These are phyloP conservation scores for Cyrtorhinus lividipennis DNA, from an alignment of 1,140 invertebrate species.

Conservation along the genomic window DNA sequence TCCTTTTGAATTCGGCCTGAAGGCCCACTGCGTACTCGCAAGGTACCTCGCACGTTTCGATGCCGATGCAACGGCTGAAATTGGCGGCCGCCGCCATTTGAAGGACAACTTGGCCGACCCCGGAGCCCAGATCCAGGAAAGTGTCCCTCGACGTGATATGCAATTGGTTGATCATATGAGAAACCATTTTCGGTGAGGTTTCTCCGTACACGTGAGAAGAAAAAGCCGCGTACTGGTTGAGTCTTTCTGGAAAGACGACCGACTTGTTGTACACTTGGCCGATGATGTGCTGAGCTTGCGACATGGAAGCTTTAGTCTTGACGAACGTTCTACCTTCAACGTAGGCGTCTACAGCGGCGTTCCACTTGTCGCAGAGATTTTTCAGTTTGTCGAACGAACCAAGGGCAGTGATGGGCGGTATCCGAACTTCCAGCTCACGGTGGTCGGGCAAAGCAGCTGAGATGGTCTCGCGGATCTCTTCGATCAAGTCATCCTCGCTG, in stretches of 20 bases:
- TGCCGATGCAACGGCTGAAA: slow-evolving; percentile 83
- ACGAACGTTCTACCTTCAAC: neutral
- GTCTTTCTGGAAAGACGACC: slow-evolving; percentile 86
- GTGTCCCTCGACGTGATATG: slow-evolving; percentile 81
- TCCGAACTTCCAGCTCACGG: neutral
- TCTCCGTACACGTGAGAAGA: slow-evolving; percentile 97
- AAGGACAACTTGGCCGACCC: slow-evolving; percentile 93
- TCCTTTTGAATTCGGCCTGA: slow-evolving; percentile 75
- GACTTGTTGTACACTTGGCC: slow-evolving; percentile 95
- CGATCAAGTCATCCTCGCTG: neutral
- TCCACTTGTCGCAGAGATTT: slow-evolving; percentile 84
- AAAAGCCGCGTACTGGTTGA: slow-evolving; percentile 97
- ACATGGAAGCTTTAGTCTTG: slow-evolving; percentile 39
- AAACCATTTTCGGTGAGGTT: slow-evolving; percentile 89
- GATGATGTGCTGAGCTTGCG: slow-evolving; percentile 79
- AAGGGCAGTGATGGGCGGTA: slow-evolving; percentile 1
- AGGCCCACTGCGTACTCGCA: slow-evolving; percentile 87
- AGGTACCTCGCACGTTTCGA: slow-evolving; percentile 92
- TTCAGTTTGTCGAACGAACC: slow-evolving; percentile 88
- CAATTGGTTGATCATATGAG: slow-evolving; percentile 93
- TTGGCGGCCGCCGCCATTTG: slow-evolving; percentile 90
- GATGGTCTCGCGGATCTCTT: slow-evolving; percentile 1
- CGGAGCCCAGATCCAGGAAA: slow-evolving; percentile 93
- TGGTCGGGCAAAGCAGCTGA: neutral
- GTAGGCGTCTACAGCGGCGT: slow-evolving; percentile 76